Conservation (phyloP, 2,888 invertebrate species). For the Gandaritis pyraliata region DNA sequence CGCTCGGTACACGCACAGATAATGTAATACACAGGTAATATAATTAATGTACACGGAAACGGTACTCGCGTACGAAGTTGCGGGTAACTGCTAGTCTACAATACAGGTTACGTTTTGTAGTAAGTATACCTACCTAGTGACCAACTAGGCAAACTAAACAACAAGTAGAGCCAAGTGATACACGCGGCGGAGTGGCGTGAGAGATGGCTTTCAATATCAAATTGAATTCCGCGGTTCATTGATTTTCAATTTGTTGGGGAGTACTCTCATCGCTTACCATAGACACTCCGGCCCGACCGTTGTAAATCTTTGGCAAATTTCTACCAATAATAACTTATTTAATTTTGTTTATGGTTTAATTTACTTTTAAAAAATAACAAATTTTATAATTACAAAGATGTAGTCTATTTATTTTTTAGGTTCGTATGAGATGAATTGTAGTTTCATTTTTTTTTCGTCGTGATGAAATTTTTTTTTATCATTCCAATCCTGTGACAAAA, state of each 20-base stretch:
- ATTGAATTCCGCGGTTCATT: constrained; percentile 88
- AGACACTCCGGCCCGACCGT: constrained; percentile 69
- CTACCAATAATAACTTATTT: constrained; percentile 44
- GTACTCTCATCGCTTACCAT: constrained; percentile 77
- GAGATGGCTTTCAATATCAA: constrained; percentile 86
- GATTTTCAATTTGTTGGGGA: constrained; percentile 85
- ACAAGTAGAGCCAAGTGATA: constrained; percentile 1
- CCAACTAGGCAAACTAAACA: background rate
- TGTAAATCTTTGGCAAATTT: constrained; percentile 70
- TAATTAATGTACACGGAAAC: no score
- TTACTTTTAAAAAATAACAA: background rate
- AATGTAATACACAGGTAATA: no score
- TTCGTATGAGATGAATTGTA: no score
- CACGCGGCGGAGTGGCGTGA: constrained; percentile 65
- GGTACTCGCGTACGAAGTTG: no score
- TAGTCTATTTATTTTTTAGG: no score
- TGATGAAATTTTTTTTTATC: no score
- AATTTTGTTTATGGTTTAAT: background rate
- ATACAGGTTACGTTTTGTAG: no score
- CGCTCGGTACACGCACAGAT: no score
- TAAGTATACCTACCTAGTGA: no score
- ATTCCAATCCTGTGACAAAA: no score
- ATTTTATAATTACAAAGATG: background rate
- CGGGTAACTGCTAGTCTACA: no score
- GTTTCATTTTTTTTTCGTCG: no score